Conservation (phyloP, 2,113 vertebrate genomes). For the Rhadina sibilatrix region DNA sequence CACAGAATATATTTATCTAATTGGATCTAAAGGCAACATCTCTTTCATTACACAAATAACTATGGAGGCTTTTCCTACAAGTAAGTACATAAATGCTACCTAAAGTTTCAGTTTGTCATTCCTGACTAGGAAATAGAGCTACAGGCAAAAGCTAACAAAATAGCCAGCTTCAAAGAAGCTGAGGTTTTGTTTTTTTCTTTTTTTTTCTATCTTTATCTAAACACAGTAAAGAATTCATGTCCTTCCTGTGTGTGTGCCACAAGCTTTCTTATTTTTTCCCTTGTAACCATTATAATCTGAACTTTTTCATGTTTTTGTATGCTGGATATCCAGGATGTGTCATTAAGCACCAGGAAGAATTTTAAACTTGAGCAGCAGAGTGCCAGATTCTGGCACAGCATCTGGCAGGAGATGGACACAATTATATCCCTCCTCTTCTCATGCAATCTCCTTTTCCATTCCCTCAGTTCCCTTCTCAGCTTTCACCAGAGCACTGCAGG, state of each 20-base stretch:
- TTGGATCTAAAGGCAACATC: background rate
- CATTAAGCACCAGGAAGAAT: background rate
- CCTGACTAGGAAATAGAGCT: background rate
- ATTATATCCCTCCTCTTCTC: background rate
- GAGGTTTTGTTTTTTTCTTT: background rate
- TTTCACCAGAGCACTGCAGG: background rate
- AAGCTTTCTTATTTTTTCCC: background rate
- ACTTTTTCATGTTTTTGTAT: background rate
- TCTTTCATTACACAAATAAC: background rate
- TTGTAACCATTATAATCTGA: background rate
- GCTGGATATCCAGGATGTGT: background rate
- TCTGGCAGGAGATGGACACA: background rate
- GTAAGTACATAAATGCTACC: background rate
- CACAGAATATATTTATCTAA: background rate
- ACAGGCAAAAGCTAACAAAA: background rate
- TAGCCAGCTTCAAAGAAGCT: background rate
- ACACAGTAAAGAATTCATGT: background rate
- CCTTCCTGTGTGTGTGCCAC: background rate
- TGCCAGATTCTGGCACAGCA: background rate
- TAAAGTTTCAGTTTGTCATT: background rate
- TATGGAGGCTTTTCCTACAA: background rate
- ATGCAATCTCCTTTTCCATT: background rate
- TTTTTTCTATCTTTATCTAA: background rate
- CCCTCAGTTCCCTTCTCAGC: background rate
- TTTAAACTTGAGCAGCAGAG: background rate